Percentiles rank a stretch among this genome's conserved stretches.
Conservation (phyloP, 2,113 vertebrate genomes). For the Genyomyrus donnyi region DNA sequence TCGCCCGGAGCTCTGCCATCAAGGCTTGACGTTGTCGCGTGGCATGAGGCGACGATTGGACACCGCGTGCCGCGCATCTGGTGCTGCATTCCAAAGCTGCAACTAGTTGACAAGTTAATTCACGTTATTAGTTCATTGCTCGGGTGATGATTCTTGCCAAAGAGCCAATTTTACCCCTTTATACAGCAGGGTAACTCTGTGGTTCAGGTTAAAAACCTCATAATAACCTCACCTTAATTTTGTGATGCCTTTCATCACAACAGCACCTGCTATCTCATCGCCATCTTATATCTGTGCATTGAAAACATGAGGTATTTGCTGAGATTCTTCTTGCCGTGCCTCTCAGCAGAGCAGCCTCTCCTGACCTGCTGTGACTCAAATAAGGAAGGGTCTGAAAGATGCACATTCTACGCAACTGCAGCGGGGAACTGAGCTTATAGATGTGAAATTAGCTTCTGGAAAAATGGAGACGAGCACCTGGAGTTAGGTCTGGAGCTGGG, state of each 20-base stretch:
- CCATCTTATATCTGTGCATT: not conserved
- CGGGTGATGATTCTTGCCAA: not conserved
- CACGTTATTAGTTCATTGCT: not conserved
- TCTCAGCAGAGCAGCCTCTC: not conserved
- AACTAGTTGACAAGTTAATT: constrained; percentile 5
- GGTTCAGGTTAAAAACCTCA: not conserved
- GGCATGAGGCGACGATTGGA: not conserved
- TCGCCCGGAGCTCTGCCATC: not conserved
- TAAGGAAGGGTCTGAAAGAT: not conserved
- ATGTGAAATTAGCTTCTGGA: not conserved
- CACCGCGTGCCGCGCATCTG: not conserved
- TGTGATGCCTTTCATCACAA: not conserved
- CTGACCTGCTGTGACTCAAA: not conserved
- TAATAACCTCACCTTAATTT: too few relatives aligned
- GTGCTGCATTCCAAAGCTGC: not conserved
- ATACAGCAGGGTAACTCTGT: not conserved
- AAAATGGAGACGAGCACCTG: not conserved
- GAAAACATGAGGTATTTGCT: not conserved
- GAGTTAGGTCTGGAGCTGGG: not conserved
- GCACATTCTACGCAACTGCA: not conserved
- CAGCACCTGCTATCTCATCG: not conserved
- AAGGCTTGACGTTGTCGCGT: not conserved
- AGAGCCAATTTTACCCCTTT: not conserved
- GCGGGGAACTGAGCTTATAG: not conserved
- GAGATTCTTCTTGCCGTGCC: not conserved